Conservation (phyloP, 2,888 invertebrate species). For the Nasonia oneida region DNA sequence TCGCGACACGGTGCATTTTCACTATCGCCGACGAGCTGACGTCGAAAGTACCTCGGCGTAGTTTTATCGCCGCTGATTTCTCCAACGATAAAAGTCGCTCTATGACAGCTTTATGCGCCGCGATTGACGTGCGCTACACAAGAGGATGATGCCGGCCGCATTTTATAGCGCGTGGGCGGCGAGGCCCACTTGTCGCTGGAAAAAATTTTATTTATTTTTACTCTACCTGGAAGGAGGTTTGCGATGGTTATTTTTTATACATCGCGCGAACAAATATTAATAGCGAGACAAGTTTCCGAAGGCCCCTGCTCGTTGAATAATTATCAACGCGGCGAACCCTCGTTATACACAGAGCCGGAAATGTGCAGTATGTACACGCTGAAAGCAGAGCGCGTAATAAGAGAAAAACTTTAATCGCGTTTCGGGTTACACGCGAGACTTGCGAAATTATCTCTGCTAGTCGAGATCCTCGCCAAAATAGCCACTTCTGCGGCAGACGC, state of each 20-base stretch:
- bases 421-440: conserved; percentile 50
- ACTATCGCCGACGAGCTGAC: background rate
- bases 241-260: no score
- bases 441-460: conserved; percentile 46
- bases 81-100: conserved; percentile 16
- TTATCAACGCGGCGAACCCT: background rate
- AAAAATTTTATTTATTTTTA: background rate
- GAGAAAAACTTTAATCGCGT: conserved; percentile 49
- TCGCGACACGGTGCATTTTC: background rate
- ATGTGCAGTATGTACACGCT: background rate
- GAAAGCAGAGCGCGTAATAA: conserved; percentile 30
- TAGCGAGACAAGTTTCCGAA: no score
- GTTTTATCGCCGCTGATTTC: conserved; percentile 41
- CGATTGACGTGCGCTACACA: conserved; percentile 27
- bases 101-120: conserved; percentile 22
- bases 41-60: background rate
- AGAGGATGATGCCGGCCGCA: conserved; percentile 19
- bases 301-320: background rate
- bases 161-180: conserved; percentile 30
- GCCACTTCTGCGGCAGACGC: conserved; percentile 40
- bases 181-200: conserved; percentile 2
- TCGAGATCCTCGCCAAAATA: conserved; percentile 51
- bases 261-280: background rate
- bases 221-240: background rate
- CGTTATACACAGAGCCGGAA: background rate